Evolutionary conservation across 2,888 invertebrate genomes (phyloP).

Genomic region (Drosophila nr. fundita): DNA sequence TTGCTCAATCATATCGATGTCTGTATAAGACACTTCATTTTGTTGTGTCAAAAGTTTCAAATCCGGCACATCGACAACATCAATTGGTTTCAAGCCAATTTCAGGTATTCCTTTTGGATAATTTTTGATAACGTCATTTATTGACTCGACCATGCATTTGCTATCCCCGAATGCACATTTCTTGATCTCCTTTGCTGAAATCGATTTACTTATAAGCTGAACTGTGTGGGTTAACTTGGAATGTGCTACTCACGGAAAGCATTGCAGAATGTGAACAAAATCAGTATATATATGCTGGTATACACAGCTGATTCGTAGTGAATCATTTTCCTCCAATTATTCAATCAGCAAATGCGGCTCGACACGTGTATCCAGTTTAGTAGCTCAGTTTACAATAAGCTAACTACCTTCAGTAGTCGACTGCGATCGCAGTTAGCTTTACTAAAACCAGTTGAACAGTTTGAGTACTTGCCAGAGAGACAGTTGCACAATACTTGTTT

Average conservation of each 20-base stretch:
- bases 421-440: background rate
- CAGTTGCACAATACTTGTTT: background rate
- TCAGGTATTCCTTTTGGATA: constrained; percentile 52
- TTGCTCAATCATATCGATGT: constrained; percentile 34
- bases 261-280: background rate
- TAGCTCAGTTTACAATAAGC: constrained; percentile 5
- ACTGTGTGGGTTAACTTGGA: background rate
- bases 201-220: background rate
- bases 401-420: background rate
- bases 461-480: background rate
- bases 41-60: constrained; percentile 6
- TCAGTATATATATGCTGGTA: background rate
- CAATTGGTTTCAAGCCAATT: constrained; percentile 49
- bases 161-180: constrained; percentile 53
- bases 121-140: constrained; percentile 44
- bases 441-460: constrained; percentile 22
- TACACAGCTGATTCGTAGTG: background rate
- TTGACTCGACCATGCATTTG: constrained; percentile 38
- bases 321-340: background rate
- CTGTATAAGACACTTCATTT: constrained; percentile 14
- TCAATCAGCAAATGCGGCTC: background rate
- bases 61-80: constrained; percentile 46
- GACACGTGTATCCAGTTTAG: background rate
- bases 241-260: constrained; percentile 18
- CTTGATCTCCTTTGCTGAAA: constrained; percentile 41